phyloP scores from a whole-genome alignment of 1,140 invertebrate species.

The Drepana arcuata region DNA sequence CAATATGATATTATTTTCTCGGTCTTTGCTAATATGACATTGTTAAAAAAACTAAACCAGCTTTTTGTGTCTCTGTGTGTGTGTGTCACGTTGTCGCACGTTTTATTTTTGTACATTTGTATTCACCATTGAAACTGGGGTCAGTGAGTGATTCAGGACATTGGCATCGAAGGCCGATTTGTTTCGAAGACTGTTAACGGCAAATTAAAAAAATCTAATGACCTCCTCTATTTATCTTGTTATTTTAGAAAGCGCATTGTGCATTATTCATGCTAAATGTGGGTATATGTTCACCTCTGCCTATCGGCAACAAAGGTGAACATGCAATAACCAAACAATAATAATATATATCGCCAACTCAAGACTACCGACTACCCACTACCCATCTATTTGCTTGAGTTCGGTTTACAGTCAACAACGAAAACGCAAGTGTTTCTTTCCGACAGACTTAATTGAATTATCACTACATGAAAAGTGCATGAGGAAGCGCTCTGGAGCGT shows the following conservation, averaged over 20 bases:
- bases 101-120: constrained; percentile 19
- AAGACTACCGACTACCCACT: too few species aligned
- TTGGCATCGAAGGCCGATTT: not conserved
- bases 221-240: not conserved
- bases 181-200: not conserved
- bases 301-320: not conserved
- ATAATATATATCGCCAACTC: not conserved
- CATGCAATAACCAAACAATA: not conserved
- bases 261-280: too few species aligned
- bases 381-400: too few species aligned
- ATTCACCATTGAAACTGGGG: constrained; percentile 16
- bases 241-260: not conserved
- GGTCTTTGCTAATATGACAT: not conserved
- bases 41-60: not conserved
- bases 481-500: too few species aligned
- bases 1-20: not conserved
- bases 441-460: too few species aligned
- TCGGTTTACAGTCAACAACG: too few species aligned
- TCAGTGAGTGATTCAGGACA: constrained; percentile 6
- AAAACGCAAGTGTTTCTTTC: too few species aligned
- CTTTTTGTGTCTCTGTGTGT: not conserved
- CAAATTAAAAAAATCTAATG: not conserved
- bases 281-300: not conserved
- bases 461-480: too few species aligned
- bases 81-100: constrained; percentile 12